Base-by-base conservation (phyloP, 1,140 invertebrate species). In the Carcinoscorpius rotundicauda region DNA sequence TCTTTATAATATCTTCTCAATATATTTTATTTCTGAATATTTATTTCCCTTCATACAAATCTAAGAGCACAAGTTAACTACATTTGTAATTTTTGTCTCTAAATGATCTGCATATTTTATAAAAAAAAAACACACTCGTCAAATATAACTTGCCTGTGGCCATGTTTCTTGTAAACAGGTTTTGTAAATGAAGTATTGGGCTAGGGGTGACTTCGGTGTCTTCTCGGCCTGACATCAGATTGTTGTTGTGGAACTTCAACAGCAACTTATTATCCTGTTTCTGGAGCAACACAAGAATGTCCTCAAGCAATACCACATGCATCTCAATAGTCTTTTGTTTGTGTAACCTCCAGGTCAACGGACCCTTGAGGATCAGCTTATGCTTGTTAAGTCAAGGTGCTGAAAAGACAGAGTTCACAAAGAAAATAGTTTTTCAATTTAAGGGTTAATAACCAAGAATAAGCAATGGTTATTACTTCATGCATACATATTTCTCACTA, bases 221-320 rank as follows among this genome's bases (percentile, higher is more conserved):
- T 5, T 81, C 79, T 61, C 77, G 62, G 5, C 75, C 75, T 51
- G 73, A 69, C 5, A 73, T 76, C 48, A 74, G 71, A 63, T 76
- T 78, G 49, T 76, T 80, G 69, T 75, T 79, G 78, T 87, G 86
- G 74, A 85, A 87, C 75, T 93, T 92, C 6, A 93, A 77, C 48
- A 89, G 79, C 73, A 86, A 91, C 74, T 87, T 89, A 67, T 95
- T 91, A 70, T 90, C 89, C 73, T 90, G 86, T 73, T 88, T 88
- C 72, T 93, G 90, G 49, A 97, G 78, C 58, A 97, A 80, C 49
- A 97, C 85, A 69, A 97, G 85, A 72, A 88, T 84, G 72, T 92
- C 87, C 73, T 96, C 89, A 62, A 96, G 81, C 8, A 97, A 77
- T 50, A 97, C 81, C 8, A 93, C 88, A 74, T 93, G 89, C 64